Evolutionary conservation across 1,140 invertebrate species (phyloP).

Genomic region (Luehdorfia chinensis): DNA sequence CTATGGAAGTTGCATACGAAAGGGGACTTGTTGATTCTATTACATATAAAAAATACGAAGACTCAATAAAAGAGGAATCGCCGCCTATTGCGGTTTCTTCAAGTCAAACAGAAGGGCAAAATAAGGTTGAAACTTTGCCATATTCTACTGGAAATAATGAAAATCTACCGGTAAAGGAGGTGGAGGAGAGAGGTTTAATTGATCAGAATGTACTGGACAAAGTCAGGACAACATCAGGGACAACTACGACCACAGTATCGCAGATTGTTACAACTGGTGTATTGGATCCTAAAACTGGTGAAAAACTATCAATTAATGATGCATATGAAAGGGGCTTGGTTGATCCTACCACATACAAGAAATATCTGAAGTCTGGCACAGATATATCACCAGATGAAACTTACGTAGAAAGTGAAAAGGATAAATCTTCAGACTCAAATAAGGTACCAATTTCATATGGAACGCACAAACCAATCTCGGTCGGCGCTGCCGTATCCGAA

Average conservation of each 20-base stretch:
- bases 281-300: constrained; percentile 38
- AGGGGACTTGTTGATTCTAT: constrained; percentile 84
- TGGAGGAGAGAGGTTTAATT: constrained; percentile 84
- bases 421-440: neutral
- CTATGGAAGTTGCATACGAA: constrained; percentile 88
- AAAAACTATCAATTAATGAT: constrained; percentile 36
- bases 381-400: constrained; percentile 5
- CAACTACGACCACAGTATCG: constrained; percentile 29
- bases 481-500: constrained; percentile 64
- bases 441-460: constrained; percentile 8
- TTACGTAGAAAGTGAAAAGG: neutral
- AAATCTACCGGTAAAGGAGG: constrained; percentile 83
- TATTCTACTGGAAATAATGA: constrained; percentile 46
- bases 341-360: constrained; percentile 32
- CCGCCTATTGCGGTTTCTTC: constrained; percentile 78
- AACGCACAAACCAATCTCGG: constrained; percentile 44
- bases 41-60: constrained; percentile 78
- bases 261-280: constrained; percentile 30
- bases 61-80: constrained; percentile 53
- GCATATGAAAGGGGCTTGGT: constrained; percentile 36
- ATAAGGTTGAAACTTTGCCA: too few species aligned
- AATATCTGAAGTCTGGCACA: constrained; percentile 25
- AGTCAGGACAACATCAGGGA: constrained; percentile 18
- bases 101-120: too few species aligned
- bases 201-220: constrained; percentile 45